These are phyloP conservation scores for Adelges cooleyi DNA, from an alignment of 1,140 invertebrate species.

Conservation along the genomic window DNA sequence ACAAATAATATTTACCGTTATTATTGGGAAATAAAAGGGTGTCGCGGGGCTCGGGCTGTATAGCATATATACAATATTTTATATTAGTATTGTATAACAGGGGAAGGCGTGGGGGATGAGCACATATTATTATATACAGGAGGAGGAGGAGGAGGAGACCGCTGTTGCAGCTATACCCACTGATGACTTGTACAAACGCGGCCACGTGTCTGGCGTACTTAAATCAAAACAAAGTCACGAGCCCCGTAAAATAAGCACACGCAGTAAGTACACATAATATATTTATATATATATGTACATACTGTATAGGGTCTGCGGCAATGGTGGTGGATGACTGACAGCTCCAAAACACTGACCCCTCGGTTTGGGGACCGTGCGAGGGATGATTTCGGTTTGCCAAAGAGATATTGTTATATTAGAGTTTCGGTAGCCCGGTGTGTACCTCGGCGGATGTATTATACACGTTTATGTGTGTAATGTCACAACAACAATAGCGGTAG, in stretches of 20 bases:
- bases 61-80: background rate
- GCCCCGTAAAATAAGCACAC: background rate
- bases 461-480: too few relatives aligned
- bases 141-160: too few relatives aligned
- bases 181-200: slow-evolving; percentile 28
- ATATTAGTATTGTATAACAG: background rate
- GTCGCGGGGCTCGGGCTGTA: background rate
- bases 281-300: background rate
- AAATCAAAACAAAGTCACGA: slow-evolving; percentile 29
- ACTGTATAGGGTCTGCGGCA: background rate
- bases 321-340: too few relatives aligned
- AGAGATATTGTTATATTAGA: too few relatives aligned
- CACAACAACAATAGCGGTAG: too few relatives aligned
- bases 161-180: background rate
- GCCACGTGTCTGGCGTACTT: slow-evolving; percentile 13
- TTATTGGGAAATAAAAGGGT: background rate
- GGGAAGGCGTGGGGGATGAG: background rate
- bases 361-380: too few relatives aligned
- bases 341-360: too few relatives aligned
- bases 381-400: too few relatives aligned
- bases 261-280: background rate
- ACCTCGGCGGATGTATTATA: too few relatives aligned
- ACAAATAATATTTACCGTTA: background rate
- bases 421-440: too few relatives aligned
- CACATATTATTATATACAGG: background rate